phyloP scores from a whole-genome alignment of 2,888 invertebrate genomes.

The Microctonus aethiopoides region DNA sequence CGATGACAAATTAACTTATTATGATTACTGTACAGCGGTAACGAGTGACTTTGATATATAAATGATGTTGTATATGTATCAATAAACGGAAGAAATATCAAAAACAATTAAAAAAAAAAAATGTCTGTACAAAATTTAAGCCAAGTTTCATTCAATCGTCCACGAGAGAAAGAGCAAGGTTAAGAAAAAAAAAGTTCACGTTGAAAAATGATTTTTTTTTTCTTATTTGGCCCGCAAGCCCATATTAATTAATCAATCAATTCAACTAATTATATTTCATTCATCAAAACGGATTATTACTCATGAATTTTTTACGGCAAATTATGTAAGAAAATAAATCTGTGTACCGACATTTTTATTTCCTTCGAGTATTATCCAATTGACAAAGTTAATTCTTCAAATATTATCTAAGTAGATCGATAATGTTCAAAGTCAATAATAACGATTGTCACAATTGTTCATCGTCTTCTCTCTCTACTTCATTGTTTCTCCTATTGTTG shows the following conservation, averaged over 20 bases:
- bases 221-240: background rate
- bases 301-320: background rate
- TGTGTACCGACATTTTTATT: background rate
- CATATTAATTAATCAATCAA: too few relatives aligned
- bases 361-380: background rate
- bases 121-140: background rate
- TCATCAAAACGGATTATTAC: background rate
- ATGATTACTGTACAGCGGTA: constrained; percentile 13
- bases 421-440: background rate
- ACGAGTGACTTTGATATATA: constrained; percentile 34
- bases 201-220: background rate
- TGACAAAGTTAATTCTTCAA: background rate
- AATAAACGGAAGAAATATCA: background rate
- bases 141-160: background rate
- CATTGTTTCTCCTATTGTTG: background rate
- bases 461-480: background rate
- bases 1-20: constrained; percentile 9
- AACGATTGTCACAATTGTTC: background rate
- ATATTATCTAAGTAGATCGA: background rate
- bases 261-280: too few relatives aligned
- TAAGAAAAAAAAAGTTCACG: background rate
- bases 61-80: constrained; percentile 7
- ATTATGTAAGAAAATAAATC: background rate
- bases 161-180: too few relatives aligned
- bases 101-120: background rate